Percentiles rank a stretch among this genome's conserved stretches.
phyloP scores from a whole-genome alignment of 2,113 vertebrate species.

The Macquaria ambigua region DNA sequence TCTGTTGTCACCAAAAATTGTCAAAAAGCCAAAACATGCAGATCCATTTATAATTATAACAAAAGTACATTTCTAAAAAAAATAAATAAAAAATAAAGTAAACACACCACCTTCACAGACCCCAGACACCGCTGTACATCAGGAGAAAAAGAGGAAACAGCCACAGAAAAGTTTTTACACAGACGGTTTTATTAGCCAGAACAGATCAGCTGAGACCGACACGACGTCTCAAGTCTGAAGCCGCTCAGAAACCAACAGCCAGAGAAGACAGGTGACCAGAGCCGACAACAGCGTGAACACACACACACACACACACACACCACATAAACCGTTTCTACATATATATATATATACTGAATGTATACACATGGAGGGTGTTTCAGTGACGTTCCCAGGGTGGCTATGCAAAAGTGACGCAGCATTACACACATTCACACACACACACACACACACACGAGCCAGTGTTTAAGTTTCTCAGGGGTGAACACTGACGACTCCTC shows the following conservation, averaged over 20 bases:
- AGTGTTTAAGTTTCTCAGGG: background rate
- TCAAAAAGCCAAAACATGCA: too few species aligned
- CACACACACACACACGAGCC: slow-evolving; percentile 31
- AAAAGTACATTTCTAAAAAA: too few species aligned
- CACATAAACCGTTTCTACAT: slow-evolving; percentile 32
- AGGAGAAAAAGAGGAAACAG: background rate
- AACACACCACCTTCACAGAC: too few species aligned
- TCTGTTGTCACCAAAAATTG: too few species aligned
- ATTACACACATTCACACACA: background rate
- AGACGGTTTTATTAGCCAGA: slow-evolving; percentile 63
- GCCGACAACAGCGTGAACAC: background rate
- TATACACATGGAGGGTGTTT: too few species aligned
- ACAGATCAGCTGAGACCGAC: background rate
- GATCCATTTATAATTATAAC: too few species aligned
- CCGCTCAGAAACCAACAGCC: slow-evolving; percentile 38
- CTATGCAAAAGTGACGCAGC: slow-evolving; percentile 27
- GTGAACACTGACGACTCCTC: background rate
- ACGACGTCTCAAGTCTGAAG: background rate
- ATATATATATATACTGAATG: slow-evolving; percentile 2
- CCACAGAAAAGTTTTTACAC: slow-evolving; percentile 19
- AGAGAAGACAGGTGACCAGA: slow-evolving; percentile 21
- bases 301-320: slow-evolving; percentile 25
- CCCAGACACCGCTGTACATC: too few species aligned
- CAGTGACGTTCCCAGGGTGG: slow-evolving; percentile 9
- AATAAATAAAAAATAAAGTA: too few species aligned